phyloP scores from a whole-genome alignment of 2,888 invertebrate species.

The Tetragnatha montana region DNA sequence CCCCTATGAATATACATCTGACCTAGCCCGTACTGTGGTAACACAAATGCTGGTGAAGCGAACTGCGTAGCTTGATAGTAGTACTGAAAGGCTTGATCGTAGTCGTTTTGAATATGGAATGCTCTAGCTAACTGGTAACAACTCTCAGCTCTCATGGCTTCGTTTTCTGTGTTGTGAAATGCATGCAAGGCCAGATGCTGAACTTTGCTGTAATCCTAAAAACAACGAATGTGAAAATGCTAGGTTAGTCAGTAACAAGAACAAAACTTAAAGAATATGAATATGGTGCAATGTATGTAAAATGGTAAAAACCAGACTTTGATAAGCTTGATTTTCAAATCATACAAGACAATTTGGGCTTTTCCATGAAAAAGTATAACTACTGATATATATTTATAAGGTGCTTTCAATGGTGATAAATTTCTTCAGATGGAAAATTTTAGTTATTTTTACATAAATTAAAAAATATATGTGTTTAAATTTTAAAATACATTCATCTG shows the following conservation, averaged over 20 bases:
- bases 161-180: slow-evolving; percentile 98
- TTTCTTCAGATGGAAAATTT: too few relatives aligned
- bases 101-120: slow-evolving; percentile 95
- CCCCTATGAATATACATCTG: slow-evolving; percentile 99
- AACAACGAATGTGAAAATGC: not conserved
- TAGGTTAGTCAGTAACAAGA: not conserved
- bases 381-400: too few relatives aligned
- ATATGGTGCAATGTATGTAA: not conserved
- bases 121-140: slow-evolving; percentile 97
- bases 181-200: slow-evolving; percentile 97
- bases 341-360: too few relatives aligned
- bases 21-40: slow-evolving; percentile 98
- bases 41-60: slow-evolving; percentile 93
- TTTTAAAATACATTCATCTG: too few relatives aligned
- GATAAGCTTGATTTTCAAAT: too few relatives aligned
- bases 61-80: slow-evolving; percentile 99
- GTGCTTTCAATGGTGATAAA: too few relatives aligned
- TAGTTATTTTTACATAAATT: too few relatives aligned
- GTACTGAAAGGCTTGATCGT: slow-evolving; percentile 98
- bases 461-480: too few relatives aligned
- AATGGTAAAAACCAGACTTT: too few relatives aligned
- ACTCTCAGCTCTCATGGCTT: slow-evolving; percentile 98
- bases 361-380: too few relatives aligned
- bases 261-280: not conserved
- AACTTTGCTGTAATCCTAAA: slow-evolving; percentile 92